Evolutionary conservation across 2,113 vertebrate genomes (phyloP), one percentile per base, ranked within the genome.

Genomic region (Nesogale talazaci): DNA sequence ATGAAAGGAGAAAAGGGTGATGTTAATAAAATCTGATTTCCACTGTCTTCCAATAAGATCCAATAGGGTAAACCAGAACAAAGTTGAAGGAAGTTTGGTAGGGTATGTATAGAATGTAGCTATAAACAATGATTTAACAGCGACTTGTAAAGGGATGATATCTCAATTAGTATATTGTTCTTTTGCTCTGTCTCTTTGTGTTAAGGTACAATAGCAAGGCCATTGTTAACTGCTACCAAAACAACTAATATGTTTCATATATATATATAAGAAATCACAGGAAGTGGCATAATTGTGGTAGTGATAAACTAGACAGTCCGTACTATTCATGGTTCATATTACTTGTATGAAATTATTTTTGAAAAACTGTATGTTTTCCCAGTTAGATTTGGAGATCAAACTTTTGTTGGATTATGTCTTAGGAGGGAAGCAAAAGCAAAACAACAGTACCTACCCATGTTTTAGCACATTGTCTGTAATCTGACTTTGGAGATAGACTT

Each of bases 21-120:
- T 95, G 67, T 92, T 96, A 65, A 57, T 77, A 57, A 95, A 90
- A 85, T 75, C 59, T 72, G 86, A 92, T 91, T 94, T 94, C 72
- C 89, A 29, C 42, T 86, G 20, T 85, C 57, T 88, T 75, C 25
- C 76, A 78, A 79, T 94, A 79, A 91, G 84, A 82, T 89, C 5
- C 22, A 85, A 78, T 83, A 82, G 83, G 78, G 69, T 59, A 89
- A 90, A 95, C 70, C 63, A 11, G 12, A 29, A 65, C 20, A 84
- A 88, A 87, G 81, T 92, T 86, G 78, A 84, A 59, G 84, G 78
- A 84, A 59, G 84, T 95, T 95, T 34, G 25, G 83, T 31, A 17
- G 29, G 22, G 0, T 63, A n/a, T 74, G 46, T 6, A 17, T 88
- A 87, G 79, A 84, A 42, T 86, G 34, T 86, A 94, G 91, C 93